Evolutionary conservation across 2,888 invertebrate species (phyloP), one percentile per base, ranked within the genome.

Genomic region (Dione juno): DNA sequence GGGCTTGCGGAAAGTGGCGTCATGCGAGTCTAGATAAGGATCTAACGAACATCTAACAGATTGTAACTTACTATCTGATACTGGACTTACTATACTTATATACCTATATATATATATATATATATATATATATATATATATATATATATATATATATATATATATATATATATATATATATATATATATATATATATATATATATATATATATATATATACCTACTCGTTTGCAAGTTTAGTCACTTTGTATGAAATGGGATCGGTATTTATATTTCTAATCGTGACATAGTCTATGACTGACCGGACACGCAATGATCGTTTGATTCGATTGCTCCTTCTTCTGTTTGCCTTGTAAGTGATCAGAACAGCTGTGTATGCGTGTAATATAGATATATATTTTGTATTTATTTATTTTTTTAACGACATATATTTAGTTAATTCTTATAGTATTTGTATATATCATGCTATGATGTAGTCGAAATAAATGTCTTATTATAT

Each of bases 21-120:
- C 77, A 77, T 73, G 77, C 74, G 64, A 75, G 65, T 67, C 70
- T 67, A 75, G 77, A 78, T 77, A 70, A 71, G 66, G 69, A 77
- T 77, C 77, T 73, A 71, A 67, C 68, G 59, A 66, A 69, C 71
- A 69, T 66, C 76, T 75, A 75, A 74, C 72, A 72, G 74, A 74
- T 70, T 68, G 71, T 71, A 58, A 52, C 52, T 59, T 52, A 58
- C 40, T 68, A 73, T 64, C 59, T 58, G 65, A 54, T 64, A 57
- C 54, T 64, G 21, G 40, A 64, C 63, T 68, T 37, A 63, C 40
- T 68, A 54, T 63, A 48, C 54, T 40, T 40, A 28, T 28, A 19
- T 50, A 21, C 5, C 7, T 14, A 43, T 43, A 43, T 14, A 50
- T 50, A 50, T 50, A 50, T 43, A 57, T 16, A n/a, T 1, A 19